Percentiles rank a stretch among this genome's conserved stretches.
Conservation (phyloP, 2,888 invertebrate genomes). For the Pyralis farinalis region DNA sequence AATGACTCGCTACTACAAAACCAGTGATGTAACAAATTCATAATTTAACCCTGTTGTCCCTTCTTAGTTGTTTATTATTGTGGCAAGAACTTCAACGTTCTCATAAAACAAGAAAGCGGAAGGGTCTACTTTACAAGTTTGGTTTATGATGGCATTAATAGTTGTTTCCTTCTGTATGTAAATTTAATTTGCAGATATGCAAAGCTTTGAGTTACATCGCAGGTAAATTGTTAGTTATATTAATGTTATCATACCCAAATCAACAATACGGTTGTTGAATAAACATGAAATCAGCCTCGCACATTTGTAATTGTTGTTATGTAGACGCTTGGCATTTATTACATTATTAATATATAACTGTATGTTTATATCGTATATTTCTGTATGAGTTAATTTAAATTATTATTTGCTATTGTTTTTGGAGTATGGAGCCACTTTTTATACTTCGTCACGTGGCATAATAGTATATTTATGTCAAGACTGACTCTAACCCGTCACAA, state of each 20-base stretch:
- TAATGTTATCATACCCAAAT: slow-evolving; percentile 10
- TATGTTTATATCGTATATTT: too few relatives aligned
- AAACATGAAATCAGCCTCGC: slow-evolving; percentile 9
- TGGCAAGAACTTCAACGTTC: slow-evolving; percentile 1
- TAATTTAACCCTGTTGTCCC: neutral
- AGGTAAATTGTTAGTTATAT: slow-evolving; percentile 7
- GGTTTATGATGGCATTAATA: slow-evolving; percentile 10
- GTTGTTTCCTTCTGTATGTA: slow-evolving; percentile 10
- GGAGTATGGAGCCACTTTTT: too few relatives aligned
- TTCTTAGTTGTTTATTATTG: neutral
- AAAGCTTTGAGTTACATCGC: slow-evolving; percentile 7
- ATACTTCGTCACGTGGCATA: too few relatives aligned
- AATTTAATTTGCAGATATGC: slow-evolving; percentile 7
- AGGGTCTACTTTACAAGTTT: slow-evolving; percentile 9
- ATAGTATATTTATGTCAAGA: too few relatives aligned
- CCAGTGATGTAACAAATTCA: neutral
- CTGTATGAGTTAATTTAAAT: too few relatives aligned
- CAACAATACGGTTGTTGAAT: slow-evolving; percentile 10
- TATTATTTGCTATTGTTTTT: too few relatives aligned
- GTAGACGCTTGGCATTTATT: too few relatives aligned
- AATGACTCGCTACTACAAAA: neutral
- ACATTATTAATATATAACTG: too few relatives aligned
- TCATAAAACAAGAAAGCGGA: slow-evolving; percentile 3
- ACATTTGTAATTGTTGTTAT: slow-evolving; percentile 3
- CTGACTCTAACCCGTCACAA: too few relatives aligned